Evolutionary conservation across 2,113 vertebrate genomes (phyloP), one percentile per base, ranked within the genome.

Genomic region (Eidolon helvum): DNA sequence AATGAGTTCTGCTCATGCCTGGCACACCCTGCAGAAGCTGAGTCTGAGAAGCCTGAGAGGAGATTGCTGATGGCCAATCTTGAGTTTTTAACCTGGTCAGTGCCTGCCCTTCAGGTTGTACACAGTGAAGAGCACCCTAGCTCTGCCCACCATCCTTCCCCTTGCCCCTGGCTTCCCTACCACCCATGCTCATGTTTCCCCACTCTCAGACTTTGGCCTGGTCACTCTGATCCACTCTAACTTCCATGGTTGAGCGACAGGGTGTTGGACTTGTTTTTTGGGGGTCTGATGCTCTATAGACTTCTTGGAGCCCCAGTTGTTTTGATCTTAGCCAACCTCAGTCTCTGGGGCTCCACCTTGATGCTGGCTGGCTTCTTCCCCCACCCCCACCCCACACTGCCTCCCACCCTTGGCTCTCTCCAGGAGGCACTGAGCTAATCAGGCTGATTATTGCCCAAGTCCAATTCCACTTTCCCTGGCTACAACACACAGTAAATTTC

Each of bases 361-460:
- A n/a, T 53, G 26, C 55, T 24, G 30, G 71, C 77, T 7, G 38
- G 63, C 63, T 53, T 38, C 38, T 38, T 35, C 72, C 10, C 78
- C 28, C 24, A 7, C 8, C 45, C 38, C 57, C 26, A 43, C 57
- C 66, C 53, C 7, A 1, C 38, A 28, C 84, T 19, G 74, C 91
- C 24, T 93, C 53, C 74, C 0, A 35, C 85, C 71, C 69, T 94
- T 53, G 28, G 63, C 72, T 83, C 91, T 74, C 95, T 65, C 88
- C 92, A 59, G 97, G 91, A 97, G 92, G 95, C 92, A 11, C 69
- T 12, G 57, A 90, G 90, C 97, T 97, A 98, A 98, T 98, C 97
- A 98, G 96, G 85, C 92, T 98, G 94, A 98, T 97, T 79, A 96
- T 91, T 11, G 18, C 43, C 83, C 91, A 78, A 53, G 90, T 93